Evolutionary conservation across 2,797 vertebrate genomes (phyloP), one percentile per base, ranked within the genome.

Genomic region (Xiphophorus birchmanni): DNA sequence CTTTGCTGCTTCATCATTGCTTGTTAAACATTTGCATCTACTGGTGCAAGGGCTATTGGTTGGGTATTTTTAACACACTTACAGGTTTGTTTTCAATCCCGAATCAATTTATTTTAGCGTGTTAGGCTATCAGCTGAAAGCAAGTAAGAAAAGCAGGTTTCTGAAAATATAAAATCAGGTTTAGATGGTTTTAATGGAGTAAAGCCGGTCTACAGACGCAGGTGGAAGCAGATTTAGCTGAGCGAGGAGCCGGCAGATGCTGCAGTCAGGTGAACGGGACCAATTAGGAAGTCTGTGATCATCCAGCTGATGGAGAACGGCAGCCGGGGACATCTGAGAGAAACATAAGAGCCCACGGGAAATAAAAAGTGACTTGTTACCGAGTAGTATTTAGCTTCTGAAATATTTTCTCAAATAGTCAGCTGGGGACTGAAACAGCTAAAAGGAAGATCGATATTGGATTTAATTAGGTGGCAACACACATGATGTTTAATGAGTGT

Each of bases 341-440:
- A 75, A 80, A 63, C 44, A 50, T 58, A 40, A 17, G 32, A 15
- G n/a, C 42, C 60, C 8, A 26, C 4, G 69, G 50, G 71, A 84
- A 80, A 83, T 83, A 79, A 80, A 50, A 80, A 63, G 79, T 40
- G 71, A 71, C 78, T 78, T 58, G 63, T 77, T 73, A 45, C 71
- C 23, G 17, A 58, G 56, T 50, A 58, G 69, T 74, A 77, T 72
- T 81, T 81, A 78, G 52, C 79, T 50, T 52, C 63, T 60, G 45
- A 63, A 60, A 77, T 73, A 74, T 77, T 85, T 77, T 65, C 75
- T 48, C 74, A 42, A 77, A 35, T 75, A 54, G 42, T 65, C 15
- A 78, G 32, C 67, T 73, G 35, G 35, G 78, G 35, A 63, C 63
- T 63, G 10, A 65, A 73, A 74, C 35, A 11, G 75, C 47, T 74